Percentiles rank a stretch among this genome's conserved stretches.
These are phyloP conservation scores for Epinephelus lanceolatus DNA, from an alignment of 2,113 vertebrate genomes.

Conservation along the genomic window DNA sequence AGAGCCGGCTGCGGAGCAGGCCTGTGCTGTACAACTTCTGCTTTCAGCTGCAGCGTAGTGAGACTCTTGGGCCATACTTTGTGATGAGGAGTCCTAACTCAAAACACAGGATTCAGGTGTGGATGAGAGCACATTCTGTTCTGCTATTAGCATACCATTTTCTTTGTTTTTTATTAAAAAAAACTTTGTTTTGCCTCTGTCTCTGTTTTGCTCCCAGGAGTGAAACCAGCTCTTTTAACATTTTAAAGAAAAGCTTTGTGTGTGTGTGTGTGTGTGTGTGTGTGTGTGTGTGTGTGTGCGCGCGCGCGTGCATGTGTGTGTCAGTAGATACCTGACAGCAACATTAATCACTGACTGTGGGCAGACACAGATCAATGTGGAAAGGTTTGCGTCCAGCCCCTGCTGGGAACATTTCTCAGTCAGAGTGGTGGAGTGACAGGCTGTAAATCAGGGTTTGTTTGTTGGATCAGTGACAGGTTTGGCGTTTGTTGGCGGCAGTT, in stretches of 20 bases:
- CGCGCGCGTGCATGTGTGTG: conserved; percentile 29
- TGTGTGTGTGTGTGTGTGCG: conserved; percentile 14
- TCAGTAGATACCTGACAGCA: conserved; percentile 54
- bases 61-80: conserved; percentile 32
- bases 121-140: conserved; percentile 16
- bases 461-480: conserved; percentile 66
- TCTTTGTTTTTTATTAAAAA: conserved; percentile 24
- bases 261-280: not conserved
- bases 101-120: conserved; percentile 29
- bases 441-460: conserved; percentile 78
- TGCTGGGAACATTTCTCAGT: conserved; percentile 69
- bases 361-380: conserved; percentile 78
- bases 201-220: conserved; percentile 11
- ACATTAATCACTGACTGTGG: conserved; percentile 81
- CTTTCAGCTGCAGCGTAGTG: conserved; percentile 34
- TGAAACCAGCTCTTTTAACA: conserved; percentile 20
- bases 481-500: conserved; percentile 13
- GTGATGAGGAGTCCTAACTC: not conserved
- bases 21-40: conserved; percentile 10
- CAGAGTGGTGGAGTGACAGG: conserved; percentile 69
- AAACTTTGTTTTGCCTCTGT: too few relatives aligned
- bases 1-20: conserved; percentile 44
- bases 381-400: conserved; percentile 65
- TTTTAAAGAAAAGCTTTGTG: conserved; percentile 31
- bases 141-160: not conserved